A percentile compares a stretch with the other conserved stretches of the same genome.
phyloP scores from a whole-genome alignment of 2,797 vertebrate species.

The Chrysocyon brachyurus region DNA sequence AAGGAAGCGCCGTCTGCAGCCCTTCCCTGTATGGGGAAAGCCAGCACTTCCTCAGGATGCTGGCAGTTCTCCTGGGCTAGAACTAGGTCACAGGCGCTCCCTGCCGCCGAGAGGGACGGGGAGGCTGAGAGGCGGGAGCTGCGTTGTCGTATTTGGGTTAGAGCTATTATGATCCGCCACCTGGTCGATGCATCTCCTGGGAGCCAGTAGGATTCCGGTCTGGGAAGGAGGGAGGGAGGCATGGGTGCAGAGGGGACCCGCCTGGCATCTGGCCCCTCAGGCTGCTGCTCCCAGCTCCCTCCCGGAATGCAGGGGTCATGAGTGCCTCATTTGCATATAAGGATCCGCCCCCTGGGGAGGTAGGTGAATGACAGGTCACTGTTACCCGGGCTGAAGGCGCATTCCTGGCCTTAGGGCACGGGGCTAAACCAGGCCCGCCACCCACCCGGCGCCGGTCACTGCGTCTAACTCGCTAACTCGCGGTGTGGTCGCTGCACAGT shows the following conservation, averaged over 20 bases:
- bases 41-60: neutral
- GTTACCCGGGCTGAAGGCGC: neutral
- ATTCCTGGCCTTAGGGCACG: accelerated
- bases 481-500: neutral
- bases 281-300: accelerated
- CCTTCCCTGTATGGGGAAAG: neutral
- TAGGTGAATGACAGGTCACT: neutral
- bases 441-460: neutral
- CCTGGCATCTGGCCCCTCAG: accelerated
- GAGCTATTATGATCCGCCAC: neutral
- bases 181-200: accelerated
- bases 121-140: neutral
- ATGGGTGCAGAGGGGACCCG: accelerated
- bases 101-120: accelerated
- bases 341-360: too few species aligned
- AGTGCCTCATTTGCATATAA: neutral
- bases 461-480: neutral
- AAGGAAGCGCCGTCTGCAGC: neutral
- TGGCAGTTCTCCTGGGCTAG: neutral
- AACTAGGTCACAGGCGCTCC: neutral
- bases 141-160: neutral
- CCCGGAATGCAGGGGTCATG: accelerated
- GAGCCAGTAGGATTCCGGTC: neutral
- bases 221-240: neutral
- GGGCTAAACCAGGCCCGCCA: accelerated